Evolutionary conservation across 2,888 invertebrate genomes (phyloP).

Genomic region (Dexiosoma caninum): DNA sequence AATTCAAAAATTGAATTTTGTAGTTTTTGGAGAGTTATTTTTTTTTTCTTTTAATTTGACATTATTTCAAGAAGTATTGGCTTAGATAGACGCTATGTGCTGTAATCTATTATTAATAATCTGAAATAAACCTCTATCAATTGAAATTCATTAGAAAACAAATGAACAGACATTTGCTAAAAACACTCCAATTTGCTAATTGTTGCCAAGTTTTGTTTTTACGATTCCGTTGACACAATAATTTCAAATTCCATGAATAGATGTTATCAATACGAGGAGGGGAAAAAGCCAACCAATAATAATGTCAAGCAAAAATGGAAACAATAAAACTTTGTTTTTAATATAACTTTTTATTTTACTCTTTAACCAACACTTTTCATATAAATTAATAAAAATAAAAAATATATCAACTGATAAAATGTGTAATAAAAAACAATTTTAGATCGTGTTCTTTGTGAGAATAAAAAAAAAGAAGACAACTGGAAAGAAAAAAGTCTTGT

Average conservation of each 20-base stretch:
- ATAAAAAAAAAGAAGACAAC: neutral
- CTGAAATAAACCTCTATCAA: neutral
- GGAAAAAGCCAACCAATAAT: neutral
- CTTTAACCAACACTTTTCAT: neutral
- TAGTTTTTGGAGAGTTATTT: too few species aligned
- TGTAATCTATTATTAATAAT: neutral
- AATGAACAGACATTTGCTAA: slow-evolving; percentile 3
- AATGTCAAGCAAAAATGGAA: slow-evolving; percentile 36
- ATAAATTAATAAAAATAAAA: neutral
- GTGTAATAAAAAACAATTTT: slow-evolving; percentile 1
- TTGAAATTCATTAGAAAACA: neutral
- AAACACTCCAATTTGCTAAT: slow-evolving; percentile 21
- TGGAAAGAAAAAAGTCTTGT: slow-evolving; percentile 1
- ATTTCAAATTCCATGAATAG: slow-evolving; percentile 25
- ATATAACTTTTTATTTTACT: neutral
- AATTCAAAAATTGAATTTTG: too few species aligned
- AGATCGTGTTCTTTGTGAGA: slow-evolving; percentile 1
- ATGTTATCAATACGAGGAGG: slow-evolving; percentile 1
- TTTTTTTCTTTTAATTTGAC: too few species aligned
- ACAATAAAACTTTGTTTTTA: slow-evolving; percentile 26
- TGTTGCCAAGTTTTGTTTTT: slow-evolving; percentile 13
- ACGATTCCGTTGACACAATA: slow-evolving; percentile 18
- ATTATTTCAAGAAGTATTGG: neutral
- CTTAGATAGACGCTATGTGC: neutral
- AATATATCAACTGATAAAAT: slow-evolving; percentile 24